Evolutionary conservation across 2,113 vertebrate species (phyloP).

Genomic region (Ciconia stormi): DNA sequence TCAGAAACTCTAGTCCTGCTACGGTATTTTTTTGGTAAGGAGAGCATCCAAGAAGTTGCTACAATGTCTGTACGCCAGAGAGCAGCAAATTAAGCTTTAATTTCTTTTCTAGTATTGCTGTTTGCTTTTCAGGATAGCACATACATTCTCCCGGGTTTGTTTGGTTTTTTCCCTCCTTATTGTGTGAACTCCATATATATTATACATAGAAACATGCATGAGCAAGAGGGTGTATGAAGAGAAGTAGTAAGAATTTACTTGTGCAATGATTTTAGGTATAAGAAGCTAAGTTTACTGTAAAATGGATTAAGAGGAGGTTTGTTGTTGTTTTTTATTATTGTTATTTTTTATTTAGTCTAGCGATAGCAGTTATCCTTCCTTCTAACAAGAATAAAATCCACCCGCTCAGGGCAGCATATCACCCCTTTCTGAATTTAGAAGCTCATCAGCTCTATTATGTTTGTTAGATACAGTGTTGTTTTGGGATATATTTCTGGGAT

Average conservation of each 20-base stretch:
- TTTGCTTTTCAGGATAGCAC: background rate
- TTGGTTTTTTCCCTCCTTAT: rapidly evolving
- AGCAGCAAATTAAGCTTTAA: background rate
- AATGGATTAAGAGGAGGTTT: background rate
- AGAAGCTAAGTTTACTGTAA: background rate
- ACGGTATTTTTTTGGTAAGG: background rate
- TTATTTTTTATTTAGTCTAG: background rate
- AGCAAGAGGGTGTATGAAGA: background rate
- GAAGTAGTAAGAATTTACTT: background rate
- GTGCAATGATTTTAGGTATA: background rate
- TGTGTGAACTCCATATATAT: background rate
- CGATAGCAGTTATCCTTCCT: background rate
- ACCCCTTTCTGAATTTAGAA: background rate
- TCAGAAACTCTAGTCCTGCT: background rate
- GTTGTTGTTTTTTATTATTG: background rate
- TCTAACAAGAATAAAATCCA: background rate
- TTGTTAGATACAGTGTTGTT: background rate
- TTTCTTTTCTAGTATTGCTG: background rate
- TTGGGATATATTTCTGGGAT: background rate
- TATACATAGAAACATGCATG: background rate
- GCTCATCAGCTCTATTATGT: background rate
- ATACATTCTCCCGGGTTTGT: background rate
- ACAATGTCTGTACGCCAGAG: background rate
- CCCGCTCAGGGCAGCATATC: background rate
- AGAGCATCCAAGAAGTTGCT: background rate